Percentiles rank a stretch among this genome's conserved stretches.
Conservation (phyloP, 2,113 vertebrate genomes). For the Sciurus niger region DNA sequence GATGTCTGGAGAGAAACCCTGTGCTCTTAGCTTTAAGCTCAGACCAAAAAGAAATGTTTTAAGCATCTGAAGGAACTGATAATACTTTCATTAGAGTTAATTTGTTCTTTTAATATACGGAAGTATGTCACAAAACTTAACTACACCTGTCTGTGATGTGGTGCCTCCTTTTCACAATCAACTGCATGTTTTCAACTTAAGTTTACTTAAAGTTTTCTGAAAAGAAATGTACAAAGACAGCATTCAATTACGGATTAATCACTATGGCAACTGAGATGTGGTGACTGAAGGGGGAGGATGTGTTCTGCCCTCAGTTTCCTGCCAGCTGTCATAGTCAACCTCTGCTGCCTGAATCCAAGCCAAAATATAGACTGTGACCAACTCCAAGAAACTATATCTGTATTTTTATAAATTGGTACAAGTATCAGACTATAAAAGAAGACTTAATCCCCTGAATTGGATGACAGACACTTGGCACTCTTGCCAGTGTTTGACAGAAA, state of each 20-base stretch:
- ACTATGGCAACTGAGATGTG: conserved; percentile 89
- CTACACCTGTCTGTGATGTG: conserved; percentile 83
- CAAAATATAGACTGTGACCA: conserved; percentile 90
- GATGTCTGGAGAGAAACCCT: conserved; percentile 32
- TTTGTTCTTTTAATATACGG: conserved; percentile 78
- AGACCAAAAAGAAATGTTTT: conserved; percentile 63
- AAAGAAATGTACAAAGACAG: conserved; percentile 91
- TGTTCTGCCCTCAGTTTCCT: conserved; percentile 90
- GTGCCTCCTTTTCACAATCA: conserved; percentile 80
- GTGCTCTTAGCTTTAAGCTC: conserved; percentile 59
- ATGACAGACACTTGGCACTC: conserved; percentile 91
- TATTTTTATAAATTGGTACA: conserved; percentile 92
- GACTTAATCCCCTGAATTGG: conserved; percentile 90
- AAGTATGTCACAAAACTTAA: conserved; percentile 82
- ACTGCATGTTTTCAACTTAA: conserved; percentile 87
- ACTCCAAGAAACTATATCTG: conserved; percentile 91
- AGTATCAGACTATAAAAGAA: conserved; percentile 90
- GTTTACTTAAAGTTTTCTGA: conserved; percentile 90
- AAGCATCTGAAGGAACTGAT: conserved; percentile 76
- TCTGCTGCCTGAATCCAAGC: conserved; percentile 87
- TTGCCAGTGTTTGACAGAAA: conserved; percentile 89
- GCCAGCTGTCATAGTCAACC: conserved; percentile 91
- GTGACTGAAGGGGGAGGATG: conserved; percentile 88
- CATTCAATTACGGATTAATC: conserved; percentile 92
- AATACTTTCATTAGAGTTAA: conserved; percentile 67